Base-by-base conservation (phyloP, 2,113 vertebrate species). In the Osmerus mordax region DNA sequence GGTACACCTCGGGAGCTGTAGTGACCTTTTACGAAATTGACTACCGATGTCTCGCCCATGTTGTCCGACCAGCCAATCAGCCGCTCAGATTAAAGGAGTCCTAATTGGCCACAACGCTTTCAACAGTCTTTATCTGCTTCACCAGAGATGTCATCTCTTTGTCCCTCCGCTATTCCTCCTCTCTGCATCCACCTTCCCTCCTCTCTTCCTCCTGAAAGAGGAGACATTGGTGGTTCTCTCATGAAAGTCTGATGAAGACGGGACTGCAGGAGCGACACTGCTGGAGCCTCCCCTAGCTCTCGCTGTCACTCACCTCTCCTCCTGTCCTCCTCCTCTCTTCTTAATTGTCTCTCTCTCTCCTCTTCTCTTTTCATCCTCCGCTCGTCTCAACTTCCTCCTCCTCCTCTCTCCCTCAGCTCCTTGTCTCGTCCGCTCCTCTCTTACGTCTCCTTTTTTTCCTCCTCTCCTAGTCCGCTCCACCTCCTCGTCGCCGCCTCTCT, bases 1-100 rank as follows among this genome's bases (percentile, higher is more conserved):
- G 67, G 23, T 59, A 28, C 18, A 25, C 28, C 13, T 61, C 11
- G 28, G 14, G 23, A 15, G 66, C 58, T 65, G 61, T 0, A 47
- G 18, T 61, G 66, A 75, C 67, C 78, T 85, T 79, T 41, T 63
- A 75, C 36, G 15, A 70, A 72, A 70, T 78, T 73, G n/a, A 70
- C 64, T 72, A 75, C 23, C 64, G 68, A 68, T 69, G n/a, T 53
- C 54, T 65, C 51, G 55, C 25, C 65, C 36, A 71, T 64, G 47
- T 61, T 65, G 72, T 16, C 69, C 60, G 41, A 65, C 25, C 47
- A 71, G 67, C 75, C 53, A 59, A 63, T 64, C 71, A 36, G 23
- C 54, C 13, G 21, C 5, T 36, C 64, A 28, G 70, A 70, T 73
- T 75, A 67, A 79, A 75, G 77, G 13, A 32, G 54, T 4, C 12